Conservation (phyloP, 1,140 invertebrate species). For the Gonioctena quinquepunctata region DNA sequence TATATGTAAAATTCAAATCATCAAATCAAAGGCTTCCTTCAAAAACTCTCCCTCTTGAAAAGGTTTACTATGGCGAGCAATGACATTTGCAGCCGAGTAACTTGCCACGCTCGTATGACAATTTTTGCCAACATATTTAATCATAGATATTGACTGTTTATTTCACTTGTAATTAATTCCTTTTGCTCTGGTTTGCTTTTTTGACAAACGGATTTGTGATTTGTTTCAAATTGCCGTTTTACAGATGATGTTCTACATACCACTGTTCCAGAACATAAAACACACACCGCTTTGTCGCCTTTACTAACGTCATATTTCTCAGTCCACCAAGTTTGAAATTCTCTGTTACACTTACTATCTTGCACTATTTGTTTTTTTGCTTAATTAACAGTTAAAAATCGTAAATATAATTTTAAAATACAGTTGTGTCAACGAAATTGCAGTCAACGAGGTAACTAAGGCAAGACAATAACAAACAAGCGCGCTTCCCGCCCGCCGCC, state of each 20-base stretch:
- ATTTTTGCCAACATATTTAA: constrained; percentile 31
- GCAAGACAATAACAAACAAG: no score
- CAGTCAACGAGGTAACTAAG: no score
- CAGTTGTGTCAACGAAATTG: no score
- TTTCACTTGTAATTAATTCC: constrained; percentile 25
- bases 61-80: constrained; percentile 23
- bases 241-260: not conserved
- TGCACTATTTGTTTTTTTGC: constrained; percentile 26
- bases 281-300: constrained; percentile 29
- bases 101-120: constrained; percentile 27
- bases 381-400: not conserved
- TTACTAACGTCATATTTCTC: constrained; percentile 28
- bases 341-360: constrained; percentile 17
- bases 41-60: no score
- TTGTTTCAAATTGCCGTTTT: not conserved
- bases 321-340: constrained; percentile 35
- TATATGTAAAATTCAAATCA: no score
- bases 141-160: constrained; percentile 26
- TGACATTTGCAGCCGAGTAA: constrained; percentile 28
- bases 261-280: constrained; percentile 36
- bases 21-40: no score
- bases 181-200: not conserved
- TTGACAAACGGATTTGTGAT: not conserved
- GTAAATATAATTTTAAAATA: not conserved
- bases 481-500: no score